Evolutionary conservation across 2,113 vertebrate species (phyloP).

Genomic region (Uria lomvia): DNA sequence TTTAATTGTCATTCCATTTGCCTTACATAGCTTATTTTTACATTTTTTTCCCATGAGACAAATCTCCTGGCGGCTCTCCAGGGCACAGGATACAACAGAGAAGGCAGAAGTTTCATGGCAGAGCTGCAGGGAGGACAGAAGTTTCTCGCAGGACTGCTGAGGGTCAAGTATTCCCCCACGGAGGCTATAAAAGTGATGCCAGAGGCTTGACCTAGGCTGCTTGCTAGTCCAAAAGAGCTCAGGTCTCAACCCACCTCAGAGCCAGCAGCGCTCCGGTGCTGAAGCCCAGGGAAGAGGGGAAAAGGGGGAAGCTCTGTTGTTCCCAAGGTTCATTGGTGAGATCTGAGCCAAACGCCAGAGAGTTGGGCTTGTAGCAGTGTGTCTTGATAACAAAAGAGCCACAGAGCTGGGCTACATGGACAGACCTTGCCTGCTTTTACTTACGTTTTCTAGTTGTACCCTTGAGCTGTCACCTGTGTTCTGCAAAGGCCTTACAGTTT

Average conservation of each 20-base stretch:
- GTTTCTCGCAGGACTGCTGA: neutral
- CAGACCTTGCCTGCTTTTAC: neutral
- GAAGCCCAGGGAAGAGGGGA: neutral
- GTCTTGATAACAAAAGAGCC: neutral
- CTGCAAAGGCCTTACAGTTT: neutral
- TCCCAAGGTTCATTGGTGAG: neutral
- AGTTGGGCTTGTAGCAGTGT: neutral
- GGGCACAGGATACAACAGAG: neutral
- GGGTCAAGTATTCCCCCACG: fast-evolving
- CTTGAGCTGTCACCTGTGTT: fast-evolving
- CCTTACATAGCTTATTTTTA: neutral
- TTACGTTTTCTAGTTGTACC: neutral
- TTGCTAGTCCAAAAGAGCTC: neutral
- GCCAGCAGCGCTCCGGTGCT: neutral
- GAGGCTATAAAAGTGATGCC: neutral
- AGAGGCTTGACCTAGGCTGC: neutral
- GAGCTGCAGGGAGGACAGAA: neutral
- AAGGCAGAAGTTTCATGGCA: neutral
- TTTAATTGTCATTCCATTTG: neutral
- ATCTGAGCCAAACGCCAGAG: neutral
- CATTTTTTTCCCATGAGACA: neutral
- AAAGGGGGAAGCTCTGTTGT: neutral
- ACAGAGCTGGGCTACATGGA: neutral
- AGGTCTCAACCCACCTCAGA: neutral
- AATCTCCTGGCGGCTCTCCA: neutral